Conservation (phyloP, 2,797 vertebrate species). For the Coregonus suidteri region DNA sequence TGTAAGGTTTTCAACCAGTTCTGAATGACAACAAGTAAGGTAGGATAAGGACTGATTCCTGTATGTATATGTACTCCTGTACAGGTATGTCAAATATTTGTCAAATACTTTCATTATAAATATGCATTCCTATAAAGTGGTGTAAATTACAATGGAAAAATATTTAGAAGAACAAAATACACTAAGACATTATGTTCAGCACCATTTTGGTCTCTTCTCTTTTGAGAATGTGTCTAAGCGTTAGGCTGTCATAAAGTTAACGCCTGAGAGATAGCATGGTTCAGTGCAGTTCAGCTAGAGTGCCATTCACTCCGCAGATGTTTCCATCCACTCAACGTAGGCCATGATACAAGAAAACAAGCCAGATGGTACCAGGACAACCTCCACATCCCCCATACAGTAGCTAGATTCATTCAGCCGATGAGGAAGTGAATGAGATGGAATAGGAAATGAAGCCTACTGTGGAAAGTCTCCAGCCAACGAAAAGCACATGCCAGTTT, state of each 20-base stretch:
- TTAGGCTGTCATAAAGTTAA: not conserved
- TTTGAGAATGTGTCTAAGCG: not conserved
- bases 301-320: constrained; percentile 36
- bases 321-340: constrained; percentile 40
- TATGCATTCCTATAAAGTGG: not conserved
- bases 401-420: constrained; percentile 20
- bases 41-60: no score
- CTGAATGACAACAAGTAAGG: no score
- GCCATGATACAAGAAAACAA: constrained; percentile 33
- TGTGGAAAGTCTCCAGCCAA: no score
- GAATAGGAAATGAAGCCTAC: constrained; percentile 17
- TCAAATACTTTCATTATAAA: no score
- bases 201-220: not conserved
- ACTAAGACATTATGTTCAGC: not conserved
- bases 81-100: no score
- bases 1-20: not conserved
- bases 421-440: constrained; percentile 20
- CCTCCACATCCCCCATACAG: constrained; percentile 9
- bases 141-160: not conserved
- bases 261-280: constrained; percentile 4
- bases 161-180: not conserved
- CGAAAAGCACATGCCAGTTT: not conserved
- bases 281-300: constrained; percentile 35
- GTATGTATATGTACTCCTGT: no score
- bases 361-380: constrained; percentile 32